Conservation (phyloP, 2,888 invertebrate genomes). For the Drosophila imparisetae region DNA sequence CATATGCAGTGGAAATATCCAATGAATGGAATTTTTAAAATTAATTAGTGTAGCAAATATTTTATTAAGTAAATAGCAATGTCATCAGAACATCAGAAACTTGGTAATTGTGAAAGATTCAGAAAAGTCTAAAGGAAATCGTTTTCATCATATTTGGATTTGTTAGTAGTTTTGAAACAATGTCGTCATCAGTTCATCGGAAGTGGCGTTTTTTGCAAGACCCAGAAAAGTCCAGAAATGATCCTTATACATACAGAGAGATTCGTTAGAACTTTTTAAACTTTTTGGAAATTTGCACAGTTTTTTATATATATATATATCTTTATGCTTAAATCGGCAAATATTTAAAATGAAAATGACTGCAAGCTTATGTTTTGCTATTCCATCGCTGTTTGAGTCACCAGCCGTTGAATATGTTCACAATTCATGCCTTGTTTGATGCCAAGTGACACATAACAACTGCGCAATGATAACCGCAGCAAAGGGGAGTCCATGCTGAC, state of each 20-base stretch:
- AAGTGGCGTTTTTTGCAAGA: not conserved
- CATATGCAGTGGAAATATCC: not conserved
- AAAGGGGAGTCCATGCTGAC: not conserved
- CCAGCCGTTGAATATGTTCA: slow-evolving; percentile 6
- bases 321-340: not conserved
- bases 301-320: not conserved
- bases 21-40: not conserved
- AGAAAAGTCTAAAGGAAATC: not conserved
- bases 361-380: not conserved
- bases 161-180: not conserved
- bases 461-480: slow-evolving; percentile 4
- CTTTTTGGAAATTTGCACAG: no score
- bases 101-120: not conserved
- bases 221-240: no score
- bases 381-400: not conserved
- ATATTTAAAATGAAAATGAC: not conserved
- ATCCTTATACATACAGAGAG: not conserved
- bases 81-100: not conserved
- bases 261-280: not conserved
- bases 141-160: not conserved
- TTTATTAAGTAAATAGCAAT: not conserved
- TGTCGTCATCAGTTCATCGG: not conserved
- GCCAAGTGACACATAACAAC: slow-evolving; percentile 17
- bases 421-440: slow-evolving; percentile 6
- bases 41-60: not conserved